Evolutionary conservation across 2,888 invertebrate species (phyloP), one percentile per base, ranked within the genome.

Genomic region (Melipona bicolor): DNA sequence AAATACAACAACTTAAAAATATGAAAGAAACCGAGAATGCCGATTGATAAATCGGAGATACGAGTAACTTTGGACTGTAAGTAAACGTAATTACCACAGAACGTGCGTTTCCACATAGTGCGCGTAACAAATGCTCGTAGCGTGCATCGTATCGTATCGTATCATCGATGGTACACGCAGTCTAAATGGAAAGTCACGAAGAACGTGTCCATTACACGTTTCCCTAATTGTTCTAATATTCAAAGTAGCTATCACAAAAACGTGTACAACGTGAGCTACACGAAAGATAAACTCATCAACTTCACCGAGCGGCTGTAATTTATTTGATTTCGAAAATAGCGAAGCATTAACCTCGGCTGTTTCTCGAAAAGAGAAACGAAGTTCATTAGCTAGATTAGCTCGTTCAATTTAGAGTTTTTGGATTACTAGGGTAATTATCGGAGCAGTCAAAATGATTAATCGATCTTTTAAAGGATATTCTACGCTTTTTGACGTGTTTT

Each of bases 401-500:
- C 2, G 43, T 9, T 5, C 5, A 56, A n/a, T n/a, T 56, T n/a
- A n/a, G 9, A 43, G 43, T 0, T n/a, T 15, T 5, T 13, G 5
- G n/a, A 5, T 11, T 11, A 2, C 43, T 9, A 11, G 9, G 43
- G 2, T 9, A 43, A 56, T 13, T 15, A 56, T 3, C 15, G n/a
- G n/a, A 5, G 2, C n/a, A n/a, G 50, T 50, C 4, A 17, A 50
- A 50, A 4, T 17, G 50, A 50, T 50, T 15, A 32, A 32, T 32
- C 3, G n/a, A n/a, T n/a, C 5, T 56, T n/a, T 5, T 4, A 5
- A 56, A 56, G n/a, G n/a, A 4, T n/a, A n/a, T 5, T 13, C n/a
- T 2, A 4, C 13, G n/a, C 4, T n/a, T n/a, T n/a, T 11, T 4
- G 0, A 13, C n/a, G n/a, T 5, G 13, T 21, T 2, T n/a, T 56